A percentile compares a stretch with the other conserved stretches of the same genome.
phyloP scores from a whole-genome alignment of 2,113 vertebrate species.

The human (Homo sapiens) region GRCh38 chr6:98284001-98284500 shows the following conservation, averaged over 20 bases:
- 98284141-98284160: background rate
- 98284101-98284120: conserved; percentile 54
- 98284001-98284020: background rate
- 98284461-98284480: background rate
- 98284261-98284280: background rate
- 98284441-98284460: background rate
- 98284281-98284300: conserved; percentile 2
- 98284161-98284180: conserved; percentile 17
- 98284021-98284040: background rate
- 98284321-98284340: background rate
- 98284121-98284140: background rate
- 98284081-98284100: background rate
- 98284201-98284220: background rate
- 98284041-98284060: background rate
- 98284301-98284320: background rate
- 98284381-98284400: background rate
- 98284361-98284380: background rate
- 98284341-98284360: background rate
- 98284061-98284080: background rate
- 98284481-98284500: background rate
- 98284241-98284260: background rate
- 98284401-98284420: background rate
- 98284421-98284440: background rate
- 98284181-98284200: background rate
- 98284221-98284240: background rate